Evolutionary conservation across 2,888 invertebrate species (phyloP).

Genomic region (Cephus rjabovi): DNA sequence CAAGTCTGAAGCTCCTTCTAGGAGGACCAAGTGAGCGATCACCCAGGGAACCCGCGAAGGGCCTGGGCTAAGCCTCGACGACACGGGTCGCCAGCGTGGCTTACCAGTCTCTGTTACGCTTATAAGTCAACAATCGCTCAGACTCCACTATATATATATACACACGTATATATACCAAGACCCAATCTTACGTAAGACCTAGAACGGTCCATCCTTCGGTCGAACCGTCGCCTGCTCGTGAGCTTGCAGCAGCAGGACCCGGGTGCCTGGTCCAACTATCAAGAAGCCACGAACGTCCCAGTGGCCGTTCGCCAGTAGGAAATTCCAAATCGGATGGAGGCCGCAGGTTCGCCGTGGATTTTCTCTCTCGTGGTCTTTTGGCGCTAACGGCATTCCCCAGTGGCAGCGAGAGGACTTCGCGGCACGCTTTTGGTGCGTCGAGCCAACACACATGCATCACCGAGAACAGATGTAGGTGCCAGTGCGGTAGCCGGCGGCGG

Average conservation of each 20-base stretch:
- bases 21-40: conserved; percentile 44
- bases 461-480: conserved; percentile 6
- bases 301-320: too few species aligned
- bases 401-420: neutral
- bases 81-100: conserved; percentile 47
- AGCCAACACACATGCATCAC: neutral
- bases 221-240: too few species aligned
- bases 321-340: too few species aligned
- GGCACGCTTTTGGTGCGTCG: conserved; percentile 4
- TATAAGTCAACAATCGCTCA: conserved; percentile 22
- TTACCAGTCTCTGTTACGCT: conserved; percentile 31
- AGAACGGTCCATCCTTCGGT: too few species aligned
- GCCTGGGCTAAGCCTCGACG: conserved; percentile 46
- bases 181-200: conserved; percentile 15
- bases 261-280: too few species aligned
- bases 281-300: too few species aligned
- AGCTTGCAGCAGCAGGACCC: too few species aligned
- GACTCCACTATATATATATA: neutral
- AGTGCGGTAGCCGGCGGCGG: too few species aligned
- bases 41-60: conserved; percentile 44
- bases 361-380: neutral
- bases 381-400: neutral
- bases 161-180: conserved; percentile 1
- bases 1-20: conserved; percentile 8
- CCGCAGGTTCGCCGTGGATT: too few species aligned